Percentiles rank a stretch among this genome's conserved stretches.
phyloP scores from a whole-genome alignment of 2,797 vertebrate species.

The Cossypha polioptera region DNA sequence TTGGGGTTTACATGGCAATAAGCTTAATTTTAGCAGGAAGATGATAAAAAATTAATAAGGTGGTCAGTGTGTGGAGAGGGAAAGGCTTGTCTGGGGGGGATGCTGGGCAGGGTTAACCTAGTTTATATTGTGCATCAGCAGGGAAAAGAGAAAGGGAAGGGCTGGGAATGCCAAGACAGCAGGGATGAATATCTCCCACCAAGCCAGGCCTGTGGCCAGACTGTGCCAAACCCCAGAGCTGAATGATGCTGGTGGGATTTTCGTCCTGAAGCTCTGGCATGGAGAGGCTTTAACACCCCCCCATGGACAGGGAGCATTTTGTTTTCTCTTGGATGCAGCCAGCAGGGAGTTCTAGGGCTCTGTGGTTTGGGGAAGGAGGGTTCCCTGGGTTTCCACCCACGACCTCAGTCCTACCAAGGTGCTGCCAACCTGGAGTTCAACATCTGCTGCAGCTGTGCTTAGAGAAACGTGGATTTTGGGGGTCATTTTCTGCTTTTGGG shows the following conservation, averaged over 20 bases:
- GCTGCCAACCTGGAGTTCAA: neutral
- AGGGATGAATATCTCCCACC: neutral
- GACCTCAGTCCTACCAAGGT: neutral
- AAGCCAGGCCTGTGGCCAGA: neutral
- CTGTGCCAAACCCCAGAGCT: neutral
- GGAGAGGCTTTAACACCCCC: fast-evolving
- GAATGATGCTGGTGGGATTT: neutral
- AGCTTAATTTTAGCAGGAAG: neutral
- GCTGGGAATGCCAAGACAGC: neutral
- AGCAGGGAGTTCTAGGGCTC: neutral
- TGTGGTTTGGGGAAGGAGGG: neutral
- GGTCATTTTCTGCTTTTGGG: neutral
- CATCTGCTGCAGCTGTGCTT: neutral
- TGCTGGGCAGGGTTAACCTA: neutral
- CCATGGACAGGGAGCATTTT: fast-evolving
- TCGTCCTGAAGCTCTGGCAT: fast-evolving
- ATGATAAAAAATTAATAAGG: neutral
- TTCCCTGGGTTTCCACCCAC: fast-evolving
- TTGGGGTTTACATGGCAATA: neutral
- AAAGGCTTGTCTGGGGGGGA: neutral
- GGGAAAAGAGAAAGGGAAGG: neutral
- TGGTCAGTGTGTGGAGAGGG: neutral
- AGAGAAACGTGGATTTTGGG: neutral
- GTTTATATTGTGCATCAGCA: fast-evolving
- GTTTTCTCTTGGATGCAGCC: neutral